These are phyloP conservation scores for Idaea dimidiata DNA, from an alignment of 2,888 invertebrate genomes.

Conservation along the genomic window DNA sequence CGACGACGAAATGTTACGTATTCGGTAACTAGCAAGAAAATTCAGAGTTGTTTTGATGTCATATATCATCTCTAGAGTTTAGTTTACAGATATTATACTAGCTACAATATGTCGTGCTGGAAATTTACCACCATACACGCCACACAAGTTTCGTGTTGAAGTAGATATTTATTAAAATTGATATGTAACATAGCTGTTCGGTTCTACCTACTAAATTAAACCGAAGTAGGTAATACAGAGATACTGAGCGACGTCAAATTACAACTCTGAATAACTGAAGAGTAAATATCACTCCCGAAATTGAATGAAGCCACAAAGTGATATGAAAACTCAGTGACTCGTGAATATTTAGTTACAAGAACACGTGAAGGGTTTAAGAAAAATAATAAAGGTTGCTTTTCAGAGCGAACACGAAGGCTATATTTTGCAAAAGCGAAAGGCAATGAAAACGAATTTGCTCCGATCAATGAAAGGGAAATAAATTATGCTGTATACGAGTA, in stretches of 20 bases:
- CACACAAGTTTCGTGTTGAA: neutral
- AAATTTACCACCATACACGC: constrained; percentile 1
- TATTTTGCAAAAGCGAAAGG: neutral
- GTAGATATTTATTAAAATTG: neutral
- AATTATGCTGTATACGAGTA: neutral
- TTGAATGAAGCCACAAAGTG: constrained; percentile 1
- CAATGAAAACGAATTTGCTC: neutral
- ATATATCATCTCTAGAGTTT: constrained; percentile 18
- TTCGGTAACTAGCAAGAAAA: constrained; percentile 16
- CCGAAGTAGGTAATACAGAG: neutral
- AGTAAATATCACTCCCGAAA: neutral
- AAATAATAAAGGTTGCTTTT: neutral
- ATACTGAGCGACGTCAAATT: neutral
- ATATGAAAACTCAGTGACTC: neutral
- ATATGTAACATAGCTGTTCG: neutral
- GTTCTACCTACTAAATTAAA: neutral
- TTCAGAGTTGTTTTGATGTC: constrained; percentile 11
- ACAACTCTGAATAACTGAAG: neutral
- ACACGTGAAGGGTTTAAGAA: neutral
- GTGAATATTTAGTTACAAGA: neutral
- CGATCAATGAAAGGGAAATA: neutral
- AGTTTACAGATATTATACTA: neutral
- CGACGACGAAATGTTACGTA: constrained; percentile 16
- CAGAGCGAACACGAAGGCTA: neutral
- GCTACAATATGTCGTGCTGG: neutral